These are phyloP conservation scores for Crotalus helleri DNA, from an alignment of 2,113 vertebrate species.

Conservation along the genomic window DNA sequence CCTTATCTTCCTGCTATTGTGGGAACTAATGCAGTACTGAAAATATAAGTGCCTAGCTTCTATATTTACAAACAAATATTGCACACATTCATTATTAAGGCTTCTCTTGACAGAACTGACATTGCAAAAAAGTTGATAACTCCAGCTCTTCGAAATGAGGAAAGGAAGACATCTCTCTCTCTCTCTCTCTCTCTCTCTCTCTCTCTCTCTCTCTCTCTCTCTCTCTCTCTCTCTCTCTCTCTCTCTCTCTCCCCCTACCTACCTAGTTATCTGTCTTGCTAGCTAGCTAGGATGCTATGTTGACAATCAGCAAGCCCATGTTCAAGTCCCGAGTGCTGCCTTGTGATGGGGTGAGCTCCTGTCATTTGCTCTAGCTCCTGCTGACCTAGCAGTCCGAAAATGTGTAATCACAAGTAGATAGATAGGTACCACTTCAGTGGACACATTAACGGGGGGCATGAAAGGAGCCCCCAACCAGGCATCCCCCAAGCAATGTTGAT, in stretches of 20 bases:
- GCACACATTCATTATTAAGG: neutral
- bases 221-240: neutral
- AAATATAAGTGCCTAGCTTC: neutral
- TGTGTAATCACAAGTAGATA: neutral
- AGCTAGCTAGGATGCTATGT: neutral
- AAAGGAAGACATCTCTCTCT: neutral
- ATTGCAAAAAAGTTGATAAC: neutral
- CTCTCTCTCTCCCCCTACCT: too few relatives aligned
- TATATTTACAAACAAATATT: neutral
- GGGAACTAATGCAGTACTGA: neutral
- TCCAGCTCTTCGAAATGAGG: neutral
- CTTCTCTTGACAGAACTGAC: neutral
- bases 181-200: too few relatives aligned
- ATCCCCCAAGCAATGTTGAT: neutral
- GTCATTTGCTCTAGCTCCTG: neutral
- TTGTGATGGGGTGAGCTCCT: neutral
- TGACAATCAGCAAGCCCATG: neutral
- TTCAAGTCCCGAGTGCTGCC: neutral
- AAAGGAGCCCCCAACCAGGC: neutral
- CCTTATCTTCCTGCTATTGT: neutral
- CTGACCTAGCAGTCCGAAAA: neutral
- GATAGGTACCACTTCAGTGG: neutral
- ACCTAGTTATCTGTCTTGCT: neutral
- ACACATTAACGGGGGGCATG: neutral
- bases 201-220: too few relatives aligned